Evolutionary conservation across 1,140 invertebrate species (phyloP).

Genomic region (Trichogramma pretiosum): DNA sequence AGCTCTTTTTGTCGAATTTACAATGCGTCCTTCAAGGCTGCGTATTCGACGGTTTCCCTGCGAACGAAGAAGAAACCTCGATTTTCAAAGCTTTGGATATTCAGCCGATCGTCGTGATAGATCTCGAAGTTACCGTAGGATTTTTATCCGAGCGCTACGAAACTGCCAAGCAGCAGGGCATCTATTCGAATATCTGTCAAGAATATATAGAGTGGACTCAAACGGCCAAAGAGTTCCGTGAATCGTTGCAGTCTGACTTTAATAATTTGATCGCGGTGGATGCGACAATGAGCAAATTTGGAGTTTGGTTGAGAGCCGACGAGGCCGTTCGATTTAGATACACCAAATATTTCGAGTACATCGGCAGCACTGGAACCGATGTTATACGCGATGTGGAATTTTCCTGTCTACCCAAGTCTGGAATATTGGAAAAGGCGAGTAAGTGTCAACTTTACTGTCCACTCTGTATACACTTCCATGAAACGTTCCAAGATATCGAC

Average conservation of each 20-base stretch:
- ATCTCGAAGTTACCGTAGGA: constrained; percentile 36
- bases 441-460: constrained; percentile 48
- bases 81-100: constrained; percentile 42
- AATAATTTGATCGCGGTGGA: constrained; percentile 43
- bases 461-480: constrained; percentile 41
- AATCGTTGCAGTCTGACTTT: constrained; percentile 45
- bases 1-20: constrained; percentile 42
- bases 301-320: constrained; percentile 40
- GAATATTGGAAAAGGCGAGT: constrained; percentile 44
- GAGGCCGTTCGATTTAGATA: constrained; percentile 26
- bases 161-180: constrained; percentile 19
- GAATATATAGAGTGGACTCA: constrained; percentile 38
- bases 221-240: constrained; percentile 30
- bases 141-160: constrained; percentile 38
- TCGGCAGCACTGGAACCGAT: constrained; percentile 26
- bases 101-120: constrained; percentile 47
- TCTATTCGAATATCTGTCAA: constrained; percentile 39
- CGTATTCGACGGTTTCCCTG: constrained; percentile 52
- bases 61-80: constrained; percentile 38
- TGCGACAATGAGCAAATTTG: constrained; percentile 43
- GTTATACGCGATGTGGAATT: constrained; percentile 33
- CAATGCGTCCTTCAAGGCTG: constrained; percentile 43
- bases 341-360: constrained; percentile 17
- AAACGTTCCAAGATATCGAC: constrained; percentile 35
- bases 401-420: constrained; percentile 44